Base-by-base conservation (phyloP, 2,113 vertebrate species). In the Aegotheles bennettii region DNA sequence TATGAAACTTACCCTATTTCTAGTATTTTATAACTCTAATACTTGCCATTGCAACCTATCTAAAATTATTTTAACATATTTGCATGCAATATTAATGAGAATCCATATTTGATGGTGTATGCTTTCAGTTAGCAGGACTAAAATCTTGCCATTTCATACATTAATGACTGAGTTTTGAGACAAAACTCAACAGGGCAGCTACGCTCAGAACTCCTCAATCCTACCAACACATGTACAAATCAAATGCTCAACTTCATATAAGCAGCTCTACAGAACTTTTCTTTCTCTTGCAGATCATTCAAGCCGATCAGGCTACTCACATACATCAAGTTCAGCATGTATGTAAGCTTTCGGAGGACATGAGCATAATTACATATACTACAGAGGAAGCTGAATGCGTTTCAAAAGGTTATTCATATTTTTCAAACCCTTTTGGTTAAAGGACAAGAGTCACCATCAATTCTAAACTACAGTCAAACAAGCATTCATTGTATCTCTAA, bases 371-470 rank as follows among this genome's bases (percentile, higher is more conserved):
- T 59, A 40, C 24, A 51, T 9, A 70, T 24, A 43, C 35, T 80
- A 51, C 51, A 81, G 56, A 75, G 38, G 42, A 93, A 90, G 54
- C 48, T 29, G 83, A 76, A 56, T 70, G 25, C 8, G 20, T 80
- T 78, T 94, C 87, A 95, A 91, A 95, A 94, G 92, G 82, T 96
- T 93, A 95, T 95, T 87, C 64, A 90, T 91, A 94, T 92, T 95
- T 95, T 94, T 93, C 47, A 88, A 93, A 56, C 43, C 67, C 75
- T 86, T 93, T 80, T 47, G 20, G 73, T 87, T 81, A 90, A 93
- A 95, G 82, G 94, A 94, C 90, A 91, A 97, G 78, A 95, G 81
- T 88, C 93, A 77, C n/a, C 63, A 93, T 56, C 79, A 84, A 68
- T 86, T 95, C 68, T 93, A 83, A 90, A 61, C 74, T 83, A 36